Evolutionary conservation across 2,888 invertebrate genomes (phyloP).

Genomic region (Thera britannica): DNA sequence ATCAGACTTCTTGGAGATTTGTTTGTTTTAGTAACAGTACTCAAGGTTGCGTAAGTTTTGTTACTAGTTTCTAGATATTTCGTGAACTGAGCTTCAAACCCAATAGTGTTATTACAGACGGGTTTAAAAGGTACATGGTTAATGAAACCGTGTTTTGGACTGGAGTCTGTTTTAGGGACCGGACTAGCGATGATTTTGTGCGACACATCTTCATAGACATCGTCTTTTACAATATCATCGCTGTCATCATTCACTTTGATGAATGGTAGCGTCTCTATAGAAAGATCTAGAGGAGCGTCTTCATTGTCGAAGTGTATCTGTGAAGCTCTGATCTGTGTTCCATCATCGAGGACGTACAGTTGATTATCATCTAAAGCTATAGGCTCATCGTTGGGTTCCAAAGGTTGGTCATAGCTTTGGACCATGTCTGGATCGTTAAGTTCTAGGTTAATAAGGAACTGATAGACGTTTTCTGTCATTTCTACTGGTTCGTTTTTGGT

Average conservation of each 20-base stretch:
- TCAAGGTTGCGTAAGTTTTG: constrained; percentile 65
- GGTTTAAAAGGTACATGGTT: constrained; percentile 74
- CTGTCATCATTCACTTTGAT: constrained; percentile 62
- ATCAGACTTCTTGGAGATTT: constrained; percentile 68
- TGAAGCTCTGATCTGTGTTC: constrained; percentile 76
- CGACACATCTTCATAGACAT: constrained; percentile 52
- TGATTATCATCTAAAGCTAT: constrained; percentile 52
- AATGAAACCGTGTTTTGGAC: constrained; percentile 66
- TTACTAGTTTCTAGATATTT: constrained; percentile 67
- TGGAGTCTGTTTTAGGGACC: constrained; percentile 55
- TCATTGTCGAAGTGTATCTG: constrained; percentile 81
- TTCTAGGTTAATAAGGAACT: constrained; percentile 70
- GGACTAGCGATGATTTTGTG: constrained; percentile 73
- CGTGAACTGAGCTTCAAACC: constrained; percentile 73
- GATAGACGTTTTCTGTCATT: constrained; percentile 71
- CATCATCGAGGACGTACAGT: constrained; percentile 74
- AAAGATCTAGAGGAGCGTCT: constrained; percentile 68
- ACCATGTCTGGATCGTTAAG: constrained; percentile 35
- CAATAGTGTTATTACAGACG: constrained; percentile 67
- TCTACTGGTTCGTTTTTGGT: constrained; percentile 71
- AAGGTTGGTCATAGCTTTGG: constrained; percentile 14
- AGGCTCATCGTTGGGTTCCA: constrained; percentile 16
- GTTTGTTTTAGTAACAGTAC: constrained; percentile 56
- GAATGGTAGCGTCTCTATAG: constrained; percentile 73
- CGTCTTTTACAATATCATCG: constrained; percentile 43